Conservation (phyloP, 92 coral and sea anemone genomes). For the Porites evermanni region DNA sequence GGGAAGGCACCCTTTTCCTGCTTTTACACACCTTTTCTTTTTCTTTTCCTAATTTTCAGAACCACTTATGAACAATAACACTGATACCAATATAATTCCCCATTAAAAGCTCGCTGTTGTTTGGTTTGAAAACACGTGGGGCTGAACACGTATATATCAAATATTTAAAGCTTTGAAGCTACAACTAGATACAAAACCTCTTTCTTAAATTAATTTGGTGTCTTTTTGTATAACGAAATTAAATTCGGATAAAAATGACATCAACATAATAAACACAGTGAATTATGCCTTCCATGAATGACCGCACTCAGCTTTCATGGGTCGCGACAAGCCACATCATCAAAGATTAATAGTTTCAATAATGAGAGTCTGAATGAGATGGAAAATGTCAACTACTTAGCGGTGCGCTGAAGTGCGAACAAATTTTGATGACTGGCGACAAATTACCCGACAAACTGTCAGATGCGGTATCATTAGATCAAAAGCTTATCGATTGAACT, state of each 20-base stretch:
- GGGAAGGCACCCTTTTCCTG: background rate
- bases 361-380: background rate
- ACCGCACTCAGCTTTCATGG: slow-evolving; percentile 19
- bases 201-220: slow-evolving; percentile 1
- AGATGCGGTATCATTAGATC: no score
- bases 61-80: background rate
- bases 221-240: slow-evolving; percentile 12
- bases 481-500: no score
- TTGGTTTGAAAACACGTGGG: slow-evolving; percentile 12
- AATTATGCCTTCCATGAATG: slow-evolving; percentile 14
- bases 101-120: slow-evolving; percentile 4
- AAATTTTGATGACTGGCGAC: background rate
- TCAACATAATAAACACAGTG: background rate
- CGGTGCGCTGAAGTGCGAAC: background rate
- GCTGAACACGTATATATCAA: background rate
- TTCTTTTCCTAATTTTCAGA: background rate
- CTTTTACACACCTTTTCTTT: background rate
- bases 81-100: slow-evolving; percentile 4
- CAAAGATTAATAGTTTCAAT: slow-evolving; percentile 31
- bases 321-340: slow-evolving; percentile 36
- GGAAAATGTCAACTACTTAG: slow-evolving; percentile 5
- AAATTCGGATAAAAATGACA: background rate
- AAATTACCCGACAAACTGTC: no score
- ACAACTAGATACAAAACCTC: background rate
- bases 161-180: slow-evolving; percentile 2